Base-by-base conservation (phyloP, 2,888 invertebrate species). In the Thysanoteuthis rhombus region DNA sequence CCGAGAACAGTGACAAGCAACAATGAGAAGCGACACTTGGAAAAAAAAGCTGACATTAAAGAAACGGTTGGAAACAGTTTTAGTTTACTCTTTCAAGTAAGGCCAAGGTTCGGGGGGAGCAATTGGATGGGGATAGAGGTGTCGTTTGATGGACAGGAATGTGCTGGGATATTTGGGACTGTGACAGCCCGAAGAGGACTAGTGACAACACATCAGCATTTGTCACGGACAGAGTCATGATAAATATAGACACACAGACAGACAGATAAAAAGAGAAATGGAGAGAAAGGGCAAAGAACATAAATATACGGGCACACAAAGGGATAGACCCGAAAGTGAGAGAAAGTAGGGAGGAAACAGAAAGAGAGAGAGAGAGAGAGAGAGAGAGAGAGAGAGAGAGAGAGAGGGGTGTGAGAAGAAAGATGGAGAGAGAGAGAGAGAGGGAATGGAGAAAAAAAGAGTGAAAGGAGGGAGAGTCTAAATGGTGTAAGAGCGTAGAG, bases 401-500 rank as follows among this genome's bases (percentile, higher is more conserved):
- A 58, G 5, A 58, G 6, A 32, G 0, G 10, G 6, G 10, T 28
- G 32, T 28, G 32, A 10, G 1, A 3, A 58, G 28, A 58, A 3
- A 32, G 0, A 58, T 32, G 6, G 58, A 32, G 32, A 32, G 32
- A 58, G 32, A 58, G 10, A 28, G 32, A 8, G 1, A 32, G 58
- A 8, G 32, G 28, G 4, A 32, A 32, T 0, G 32, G 32, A 8
- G 32, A 58, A 6, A 32, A 32, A 32, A 32, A 32, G 32, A 58
- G 32, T 5, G 32, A 10, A 6, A 32, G 6, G 8, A 28, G 32
- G 32, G 5, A 32, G 32, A 6, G 8, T 5, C 32, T 32, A 10
- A 32, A 32, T 32, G 32, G 0, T 32, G 0, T 1, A 10, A 32
- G 0, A 32, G 8, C 3, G 32, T 8, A 0, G 0, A 0, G 32